phyloP scores from a whole-genome alignment of 2,113 vertebrate genomes.

The Lepisosteus osseus region DNA sequence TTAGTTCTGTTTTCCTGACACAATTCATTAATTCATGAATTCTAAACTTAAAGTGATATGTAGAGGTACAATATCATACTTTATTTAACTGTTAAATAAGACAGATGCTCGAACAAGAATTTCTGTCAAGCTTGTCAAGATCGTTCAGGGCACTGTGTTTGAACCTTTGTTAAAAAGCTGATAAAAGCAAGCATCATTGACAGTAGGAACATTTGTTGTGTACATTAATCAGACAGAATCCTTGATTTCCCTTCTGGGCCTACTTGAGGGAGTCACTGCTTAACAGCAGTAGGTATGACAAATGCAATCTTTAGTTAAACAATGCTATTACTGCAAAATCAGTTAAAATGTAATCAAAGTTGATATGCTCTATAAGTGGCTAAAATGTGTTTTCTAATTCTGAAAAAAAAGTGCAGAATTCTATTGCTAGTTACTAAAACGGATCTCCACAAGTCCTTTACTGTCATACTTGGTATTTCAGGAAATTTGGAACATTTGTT shows the following conservation, averaged over 20 bases:
- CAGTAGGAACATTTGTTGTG: conserved; percentile 49
- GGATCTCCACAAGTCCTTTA: conserved; percentile 36
- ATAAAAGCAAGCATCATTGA: conserved; percentile 43
- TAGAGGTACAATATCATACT: conserved; percentile 50
- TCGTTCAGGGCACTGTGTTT: conserved; percentile 41
- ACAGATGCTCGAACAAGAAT: conserved; percentile 56
- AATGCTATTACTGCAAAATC: conserved; percentile 37
- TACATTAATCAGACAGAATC: conserved; percentile 63
- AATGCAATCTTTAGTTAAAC: conserved; percentile 52
- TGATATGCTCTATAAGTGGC: conserved; percentile 39
- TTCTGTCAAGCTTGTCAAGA: conserved; percentile 43
- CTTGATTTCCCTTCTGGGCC: conserved; percentile 62
- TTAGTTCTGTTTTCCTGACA: conserved; percentile 53
- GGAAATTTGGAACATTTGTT: conserved; percentile 10
- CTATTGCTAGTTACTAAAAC: conserved; percentile 16
- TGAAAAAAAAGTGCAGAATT: conserved; percentile 21
- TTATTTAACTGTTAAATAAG: conserved; percentile 50
- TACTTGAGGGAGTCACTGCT: conserved; percentile 43
- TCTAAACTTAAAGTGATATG: conserved; percentile 50
- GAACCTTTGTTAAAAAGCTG: conserved; percentile 54
- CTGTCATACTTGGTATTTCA: conserved; percentile 19
- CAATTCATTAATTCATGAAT: conserved; percentile 69
- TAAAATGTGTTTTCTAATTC: conserved; percentile 31
- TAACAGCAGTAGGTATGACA: conserved; percentile 60
- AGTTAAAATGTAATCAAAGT: conserved; percentile 34